phyloP scores from a whole-genome alignment of 2,888 invertebrate species.

The Ceriagrion tenellum region DNA sequence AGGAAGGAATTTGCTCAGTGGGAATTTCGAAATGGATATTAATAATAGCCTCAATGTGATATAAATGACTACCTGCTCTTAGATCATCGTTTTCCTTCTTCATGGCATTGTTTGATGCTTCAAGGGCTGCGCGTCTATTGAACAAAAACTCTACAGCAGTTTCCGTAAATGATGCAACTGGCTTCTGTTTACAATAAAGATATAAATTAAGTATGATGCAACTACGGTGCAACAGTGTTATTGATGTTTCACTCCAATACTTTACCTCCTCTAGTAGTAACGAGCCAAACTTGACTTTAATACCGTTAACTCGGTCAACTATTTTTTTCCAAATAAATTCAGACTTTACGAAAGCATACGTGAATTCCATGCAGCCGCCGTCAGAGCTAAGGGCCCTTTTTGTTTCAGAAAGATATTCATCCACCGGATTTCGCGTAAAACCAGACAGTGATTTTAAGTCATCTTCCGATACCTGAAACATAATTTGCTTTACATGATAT shows the following conservation, averaged over 20 bases:
- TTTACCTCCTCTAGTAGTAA: conserved; percentile 38
- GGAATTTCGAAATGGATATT: too few relatives aligned
- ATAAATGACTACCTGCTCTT: conserved; percentile 5
- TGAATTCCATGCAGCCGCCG: not conserved
- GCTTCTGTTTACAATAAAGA: not conserved
- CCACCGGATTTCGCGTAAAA: not conserved
- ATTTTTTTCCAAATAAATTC: conserved; percentile 61
- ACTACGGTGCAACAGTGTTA: too few relatives aligned
- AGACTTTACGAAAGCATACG: not conserved
- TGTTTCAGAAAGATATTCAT: conserved; percentile 3
- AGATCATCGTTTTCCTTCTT: conserved; percentile 38
- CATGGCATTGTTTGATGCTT: not conserved
- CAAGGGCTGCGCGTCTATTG: not conserved
- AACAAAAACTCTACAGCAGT: not conserved
- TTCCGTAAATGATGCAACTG: not conserved
- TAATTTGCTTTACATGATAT: too few relatives aligned
- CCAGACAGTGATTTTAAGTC: not conserved
- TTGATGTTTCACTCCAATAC: too few relatives aligned
- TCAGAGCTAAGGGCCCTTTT: conserved; percentile 31
- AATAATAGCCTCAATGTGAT: too few relatives aligned
- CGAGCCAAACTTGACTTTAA: conserved; percentile 34
- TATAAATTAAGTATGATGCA: not conserved
- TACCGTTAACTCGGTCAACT: not conserved
- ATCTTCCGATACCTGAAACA: conserved; percentile 26
- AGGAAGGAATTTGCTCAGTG: not conserved